A percentile compares a stretch with the other conserved stretches of the same genome.
Evolutionary conservation across 1,140 invertebrate species (phyloP).

Genomic region (Spodoptera frugiperda): DNA sequence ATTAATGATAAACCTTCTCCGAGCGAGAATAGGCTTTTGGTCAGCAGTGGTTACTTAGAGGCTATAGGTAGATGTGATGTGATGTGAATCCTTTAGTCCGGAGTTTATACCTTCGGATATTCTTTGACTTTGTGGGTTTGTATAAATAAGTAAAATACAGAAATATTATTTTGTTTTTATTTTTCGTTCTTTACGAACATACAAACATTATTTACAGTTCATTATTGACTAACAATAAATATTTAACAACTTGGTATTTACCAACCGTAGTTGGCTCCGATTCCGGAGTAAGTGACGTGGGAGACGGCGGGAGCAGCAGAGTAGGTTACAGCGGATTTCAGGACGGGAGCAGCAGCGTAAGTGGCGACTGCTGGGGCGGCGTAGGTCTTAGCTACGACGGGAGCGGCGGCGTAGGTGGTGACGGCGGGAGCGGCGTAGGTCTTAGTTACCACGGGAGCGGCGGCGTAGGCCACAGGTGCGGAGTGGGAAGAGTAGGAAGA

Average conservation of each 20-base stretch:
- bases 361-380: slow-evolving; percentile 53
- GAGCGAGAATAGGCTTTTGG: no score
- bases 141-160: background rate
- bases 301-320: slow-evolving; percentile 63
- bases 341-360: slow-evolving; percentile 52
- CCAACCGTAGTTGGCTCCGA: slow-evolving; percentile 63
- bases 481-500: slow-evolving; percentile 20
- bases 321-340: slow-evolving; percentile 49
- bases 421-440: slow-evolving; percentile 53
- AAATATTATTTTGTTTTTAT: slow-evolving; percentile 26
- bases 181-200: slow-evolving; percentile 24
- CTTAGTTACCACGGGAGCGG: slow-evolving; percentile 51
- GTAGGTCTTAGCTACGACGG: slow-evolving; percentile 32
- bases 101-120: no score
- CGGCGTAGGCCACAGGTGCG: slow-evolving; percentile 55
- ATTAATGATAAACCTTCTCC: no score
- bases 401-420: slow-evolving; percentile 52
- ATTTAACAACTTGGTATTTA: slow-evolving; percentile 40
- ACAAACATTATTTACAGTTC: slow-evolving; percentile 25
- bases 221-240: slow-evolving; percentile 36
- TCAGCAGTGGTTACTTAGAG: no score
- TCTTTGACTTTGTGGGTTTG: background rate
- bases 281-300: slow-evolving; percentile 62
- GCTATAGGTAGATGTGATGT: no score
- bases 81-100: no score